phyloP scores from a whole-genome alignment of 2,113 vertebrate species.

The Budorcas taxicolor region DNA sequence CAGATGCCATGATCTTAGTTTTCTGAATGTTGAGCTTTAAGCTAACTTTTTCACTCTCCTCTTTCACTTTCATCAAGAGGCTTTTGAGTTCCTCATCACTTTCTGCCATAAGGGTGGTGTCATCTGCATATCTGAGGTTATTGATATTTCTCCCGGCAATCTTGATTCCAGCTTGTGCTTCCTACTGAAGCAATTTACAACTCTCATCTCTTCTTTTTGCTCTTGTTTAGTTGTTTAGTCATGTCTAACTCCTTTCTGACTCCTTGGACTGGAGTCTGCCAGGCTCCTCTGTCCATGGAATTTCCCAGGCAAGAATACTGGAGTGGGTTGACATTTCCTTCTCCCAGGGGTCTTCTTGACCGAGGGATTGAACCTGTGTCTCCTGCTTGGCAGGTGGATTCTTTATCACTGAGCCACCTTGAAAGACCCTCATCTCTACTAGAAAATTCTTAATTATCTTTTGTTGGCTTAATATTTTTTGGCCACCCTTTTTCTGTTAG shows the following conservation, averaged over 20 bases:
- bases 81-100: too few species aligned
- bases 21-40: too few species aligned
- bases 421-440: background rate
- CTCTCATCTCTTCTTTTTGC: background rate
- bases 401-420: background rate
- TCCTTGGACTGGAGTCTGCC: background rate
- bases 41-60: too few species aligned
- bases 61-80: too few species aligned
- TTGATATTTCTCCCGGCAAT: too few species aligned
- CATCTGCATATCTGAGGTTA: too few species aligned
- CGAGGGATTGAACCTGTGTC: background rate
- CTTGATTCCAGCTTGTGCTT: too few species aligned
- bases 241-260: background rate
- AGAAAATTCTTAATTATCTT: background rate
- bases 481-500: background rate
- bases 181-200: background rate
- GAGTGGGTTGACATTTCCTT: background rate
- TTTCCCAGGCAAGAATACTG: background rate
- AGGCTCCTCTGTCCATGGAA: background rate
- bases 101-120: too few species aligned
- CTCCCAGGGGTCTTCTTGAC: background rate
- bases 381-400: background rate
- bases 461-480: background rate
- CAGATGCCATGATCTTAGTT: too few species aligned
- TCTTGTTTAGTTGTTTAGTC: background rate